Base-by-base conservation (phyloP, 2,113 vertebrate genomes). In the Chaetops frenatus region DNA sequence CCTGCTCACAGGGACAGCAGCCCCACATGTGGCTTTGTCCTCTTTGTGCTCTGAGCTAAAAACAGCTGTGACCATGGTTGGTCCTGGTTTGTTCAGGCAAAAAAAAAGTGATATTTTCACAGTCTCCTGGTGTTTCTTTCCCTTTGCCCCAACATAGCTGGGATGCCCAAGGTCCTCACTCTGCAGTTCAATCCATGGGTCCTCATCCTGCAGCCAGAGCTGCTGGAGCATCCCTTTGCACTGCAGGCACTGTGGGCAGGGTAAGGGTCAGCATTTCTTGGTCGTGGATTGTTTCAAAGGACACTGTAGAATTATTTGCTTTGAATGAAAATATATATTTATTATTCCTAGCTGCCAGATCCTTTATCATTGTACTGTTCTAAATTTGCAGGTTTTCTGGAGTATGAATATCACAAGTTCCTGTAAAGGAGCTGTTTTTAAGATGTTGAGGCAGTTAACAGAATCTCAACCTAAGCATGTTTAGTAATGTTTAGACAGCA, bases 381-480 rank as follows among this genome's bases (percentile, higher is more conserved):
- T 81, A 77, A 91, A 93, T 90, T 85, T 67, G 69, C 83, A 88
- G 95, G 88, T 96, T 79, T 96, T 88, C 92, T 92, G 92, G 96
- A 94, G 67, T 90, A 64, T 25, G 83, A 95, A 92, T 95, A 94
- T 95, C 94, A 95, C 88, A 84, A 65, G 88, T 88, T 97, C 91
- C 82, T 96, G 44, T 81, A 77, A 86, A 81, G 94, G 96, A 97
- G 83, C 94, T 91, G 17, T 91, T 93, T 95, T 93, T 93, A 96
- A 94, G 72, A 82, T 74, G 79, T 97, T 96, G 96, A 97, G 95
- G 93, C 95, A 94, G 92, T 97, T 95, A 92, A 92, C 94, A 95
- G 86, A 90, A 96, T 95, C 96, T 97, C 93, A 95, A 70, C 92
- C 81, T 96, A 85, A 95, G 95, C 95, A 96, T 97, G 95, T 96